Percentiles rank a stretch among this genome's conserved stretches.
These are phyloP conservation scores for Botrylloides violaceus DNA, from an alignment of 23 tunicate species.

Conservation along the genomic window DNA sequence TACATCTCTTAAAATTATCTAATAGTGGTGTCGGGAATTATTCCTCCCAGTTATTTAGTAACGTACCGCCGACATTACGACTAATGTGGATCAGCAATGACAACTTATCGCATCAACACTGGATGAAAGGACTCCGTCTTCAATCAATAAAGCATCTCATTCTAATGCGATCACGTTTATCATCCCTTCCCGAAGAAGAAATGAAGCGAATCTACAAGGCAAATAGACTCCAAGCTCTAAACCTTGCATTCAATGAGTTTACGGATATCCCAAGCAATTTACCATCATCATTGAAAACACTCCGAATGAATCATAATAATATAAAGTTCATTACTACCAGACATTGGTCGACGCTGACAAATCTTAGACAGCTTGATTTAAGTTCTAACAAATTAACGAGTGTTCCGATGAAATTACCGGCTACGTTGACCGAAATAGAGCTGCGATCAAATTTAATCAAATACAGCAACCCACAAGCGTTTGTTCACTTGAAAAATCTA, in stretches of 20 bases:
- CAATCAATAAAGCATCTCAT: not conserved
- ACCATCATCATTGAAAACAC: not conserved
- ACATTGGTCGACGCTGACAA: constrained; percentile 1
- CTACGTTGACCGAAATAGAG: not conserved
- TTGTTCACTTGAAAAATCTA: constrained; percentile 18
- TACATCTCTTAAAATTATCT: not conserved
- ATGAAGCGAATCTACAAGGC: constrained; percentile 5
- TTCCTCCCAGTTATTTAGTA: not conserved
- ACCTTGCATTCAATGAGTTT: not conserved
- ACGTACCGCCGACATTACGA: not conserved
- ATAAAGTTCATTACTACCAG: constrained; percentile 1
- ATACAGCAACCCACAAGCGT: constrained; percentile 13
- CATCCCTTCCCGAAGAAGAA: not conserved
- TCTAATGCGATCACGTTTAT: not conserved
- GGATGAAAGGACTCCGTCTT: constrained; percentile 1
- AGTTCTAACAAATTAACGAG: constrained; percentile 3
- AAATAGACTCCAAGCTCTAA: not conserved
- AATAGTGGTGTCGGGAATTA: not conserved
- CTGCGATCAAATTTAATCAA: constrained; percentile 15
- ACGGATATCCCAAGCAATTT: constrained; percentile 3
- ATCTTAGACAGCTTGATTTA: constrained; percentile 18
- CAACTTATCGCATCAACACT: not conserved
- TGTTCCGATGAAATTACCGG: constrained; percentile 22
- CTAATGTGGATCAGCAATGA: not conserved
- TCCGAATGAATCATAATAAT: constrained; percentile 3